Base-by-base conservation (phyloP, 2,113 vertebrate genomes). In the Menidia beryllina region DNA sequence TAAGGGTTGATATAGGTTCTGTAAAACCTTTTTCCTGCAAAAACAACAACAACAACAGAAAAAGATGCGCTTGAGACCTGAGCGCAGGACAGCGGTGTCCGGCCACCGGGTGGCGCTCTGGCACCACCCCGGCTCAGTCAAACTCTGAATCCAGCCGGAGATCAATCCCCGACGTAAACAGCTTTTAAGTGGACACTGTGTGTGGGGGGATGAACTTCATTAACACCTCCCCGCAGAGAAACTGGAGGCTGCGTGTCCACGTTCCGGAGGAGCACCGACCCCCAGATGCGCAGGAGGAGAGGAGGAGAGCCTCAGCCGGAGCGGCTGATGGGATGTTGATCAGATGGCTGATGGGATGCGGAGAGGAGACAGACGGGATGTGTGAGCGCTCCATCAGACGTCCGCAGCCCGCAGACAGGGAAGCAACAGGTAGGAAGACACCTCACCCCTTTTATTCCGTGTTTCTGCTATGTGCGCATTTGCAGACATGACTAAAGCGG, bases 211-310 rank as follows among this genome's bases (percentile, higher is more conserved):
- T 38, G 7, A 57, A 65, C 65, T 62, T 14, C 7, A 27, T 64
- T 45, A 51, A 41, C 48, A 34, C 5, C 3, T 26, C 2, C 9
- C 23, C 47, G 25, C 25, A 39, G 48, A 51, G 49, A 34, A 12
- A 14, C 34, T 55, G 54, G 66, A 67, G 70, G 83, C 72, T 53
- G 82, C 66, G 30, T 66, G 69, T 84, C 82, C 77, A 85, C 86
- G 69, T 86, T 89, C 77, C 85, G 4, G 67, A 55, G 73, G 36
- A 72, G 85, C n/a, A 82, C 89, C 78, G 85, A 67, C 86, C 87
- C 82, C 52, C 47, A 1, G 56, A 39, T 48, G 63, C 27, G 66
- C 65, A 67, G 66, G 77, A 64, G 64, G 43, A 52, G 69, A 67
- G 66, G 77, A 64, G 64, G 43, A 52, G 61, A 57, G 51, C 62